Percentiles rank a stretch among this genome's conserved stretches.
phyloP scores from a whole-genome alignment of 2,113 vertebrate species.

The Vanacampus margaritifer region DNA sequence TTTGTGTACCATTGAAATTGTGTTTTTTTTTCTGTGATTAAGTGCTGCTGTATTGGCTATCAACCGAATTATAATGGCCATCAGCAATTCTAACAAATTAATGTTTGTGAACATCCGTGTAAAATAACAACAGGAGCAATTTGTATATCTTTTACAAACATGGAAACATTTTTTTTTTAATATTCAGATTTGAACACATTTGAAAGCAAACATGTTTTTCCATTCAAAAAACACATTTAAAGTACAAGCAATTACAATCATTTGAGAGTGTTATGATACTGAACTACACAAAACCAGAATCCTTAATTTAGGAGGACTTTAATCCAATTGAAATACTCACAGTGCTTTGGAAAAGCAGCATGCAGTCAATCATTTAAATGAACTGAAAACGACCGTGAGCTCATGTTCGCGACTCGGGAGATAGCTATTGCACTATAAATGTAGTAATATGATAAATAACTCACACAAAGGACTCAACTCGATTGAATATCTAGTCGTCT shows the following conservation, averaged over 20 bases:
- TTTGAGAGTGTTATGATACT: constrained; percentile 24
- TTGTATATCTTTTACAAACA: neutral
- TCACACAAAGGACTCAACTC: neutral
- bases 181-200: constrained; percentile 32
- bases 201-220: constrained; percentile 33
- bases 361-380: constrained; percentile 54
- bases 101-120: neutral
- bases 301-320: constrained; percentile 6
- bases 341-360: constrained; percentile 39
- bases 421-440: constrained; percentile 23
- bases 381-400: neutral
- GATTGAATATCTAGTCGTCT: neutral
- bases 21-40: too few species aligned
- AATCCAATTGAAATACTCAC: neutral
- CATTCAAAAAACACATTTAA: constrained; percentile 52
- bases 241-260: constrained; percentile 34
- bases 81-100: neutral
- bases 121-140: neutral
- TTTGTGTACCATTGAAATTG: too few species aligned
- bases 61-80: too few species aligned
- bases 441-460: constrained; percentile 12
- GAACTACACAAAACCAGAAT: constrained; percentile 41
- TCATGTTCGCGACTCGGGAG: constrained; percentile 9
- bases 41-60: too few species aligned
- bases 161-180: constrained; percentile 43